Base-by-base conservation (phyloP, 2,888 invertebrate species). In the Carterocephalus palaemon region DNA sequence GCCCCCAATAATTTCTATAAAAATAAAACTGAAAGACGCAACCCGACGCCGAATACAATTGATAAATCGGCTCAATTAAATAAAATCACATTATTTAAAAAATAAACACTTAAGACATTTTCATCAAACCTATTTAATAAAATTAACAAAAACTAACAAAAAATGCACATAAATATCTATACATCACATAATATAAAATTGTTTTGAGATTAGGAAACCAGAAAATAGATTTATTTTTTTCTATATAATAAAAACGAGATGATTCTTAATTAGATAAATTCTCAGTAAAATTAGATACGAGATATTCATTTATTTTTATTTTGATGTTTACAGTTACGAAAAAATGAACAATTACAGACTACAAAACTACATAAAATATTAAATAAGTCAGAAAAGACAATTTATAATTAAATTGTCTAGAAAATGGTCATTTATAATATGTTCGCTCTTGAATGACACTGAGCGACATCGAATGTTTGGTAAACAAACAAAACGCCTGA, bases 21-120 rank as follows among this genome's bases (percentile, higher is more conserved):
- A 74, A 75, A 75, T 71, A 73, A 62, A 63, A 73, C 75, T 74
- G 70, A 76, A 71, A 76, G 76, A 78, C 64, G 62, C 75, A 80
- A 75, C 77, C 69, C 74, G 57, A 68, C 75, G 75, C 70, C 66
- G 54, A 48, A 17, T 19, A 45, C 36, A 39, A 22, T 26, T 31
- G 13, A 37, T n/a, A 28, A 10, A 31, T 9, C 23, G 19, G 37
- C 37, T 37, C 28, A 17, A 32, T 37, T 20, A 34, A 17, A 12
- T 8, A 15, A 28, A 16, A 17, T 34, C 13, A 16, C 6, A n/a
- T 10, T n/a, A 10, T 1, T 17, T 2, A 20, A 13, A 22, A 34
- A 34, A 22, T 5, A 8, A 22, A 3, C 6, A 5, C 2, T 10
- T 22, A n/a, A n/a, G n/a, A n/a, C n/a, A 9, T 34, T n/a, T 23